Percentiles rank a stretch among this genome's conserved stretches.
Evolutionary conservation across 2,113 vertebrate species (phyloP).

Genomic region (Petrocephalus microphthalmus): DNA sequence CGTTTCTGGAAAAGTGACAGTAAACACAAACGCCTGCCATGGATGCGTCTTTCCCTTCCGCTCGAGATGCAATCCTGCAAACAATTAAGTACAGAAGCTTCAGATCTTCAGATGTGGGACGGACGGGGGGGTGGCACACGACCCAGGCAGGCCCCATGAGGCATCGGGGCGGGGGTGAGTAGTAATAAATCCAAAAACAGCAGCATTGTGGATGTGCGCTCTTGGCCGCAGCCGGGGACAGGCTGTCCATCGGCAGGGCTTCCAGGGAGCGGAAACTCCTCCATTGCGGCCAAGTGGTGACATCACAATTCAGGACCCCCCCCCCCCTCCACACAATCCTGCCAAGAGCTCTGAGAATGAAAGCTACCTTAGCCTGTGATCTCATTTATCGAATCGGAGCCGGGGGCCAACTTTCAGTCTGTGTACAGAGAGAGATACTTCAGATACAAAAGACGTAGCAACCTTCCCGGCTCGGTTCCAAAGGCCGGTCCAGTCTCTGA

Average conservation of each 20-base stretch:
- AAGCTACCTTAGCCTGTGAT: not conserved
- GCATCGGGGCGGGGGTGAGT: not conserved
- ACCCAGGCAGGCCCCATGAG: slow-evolving; percentile 26
- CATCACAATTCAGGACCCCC: not conserved
- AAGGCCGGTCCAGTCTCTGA: not conserved
- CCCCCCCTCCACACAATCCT: not conserved
- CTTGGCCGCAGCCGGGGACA: not conserved
- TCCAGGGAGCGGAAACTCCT: not conserved
- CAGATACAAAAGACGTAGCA: not conserved
- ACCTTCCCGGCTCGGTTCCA: not conserved
- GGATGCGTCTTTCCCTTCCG: slow-evolving; percentile 28
- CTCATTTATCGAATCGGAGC: not conserved
- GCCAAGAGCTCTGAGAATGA: not conserved
- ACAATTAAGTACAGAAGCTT: slow-evolving; percentile 39
- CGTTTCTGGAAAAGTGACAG: not conserved
- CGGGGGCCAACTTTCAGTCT: not conserved
- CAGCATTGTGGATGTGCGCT: not conserved
- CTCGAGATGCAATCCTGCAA: slow-evolving; percentile 29
- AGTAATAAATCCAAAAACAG: not conserved
- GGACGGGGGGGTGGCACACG: not conserved
- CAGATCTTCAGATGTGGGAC: slow-evolving; percentile 24
- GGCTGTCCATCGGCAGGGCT: not conserved
- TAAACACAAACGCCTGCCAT: slow-evolving; percentile 18
- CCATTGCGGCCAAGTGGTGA: slow-evolving; percentile 1
- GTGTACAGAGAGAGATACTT: not conserved